phyloP scores from a whole-genome alignment of 1,140 invertebrate species.

The Xylocopa sonorina region DNA sequence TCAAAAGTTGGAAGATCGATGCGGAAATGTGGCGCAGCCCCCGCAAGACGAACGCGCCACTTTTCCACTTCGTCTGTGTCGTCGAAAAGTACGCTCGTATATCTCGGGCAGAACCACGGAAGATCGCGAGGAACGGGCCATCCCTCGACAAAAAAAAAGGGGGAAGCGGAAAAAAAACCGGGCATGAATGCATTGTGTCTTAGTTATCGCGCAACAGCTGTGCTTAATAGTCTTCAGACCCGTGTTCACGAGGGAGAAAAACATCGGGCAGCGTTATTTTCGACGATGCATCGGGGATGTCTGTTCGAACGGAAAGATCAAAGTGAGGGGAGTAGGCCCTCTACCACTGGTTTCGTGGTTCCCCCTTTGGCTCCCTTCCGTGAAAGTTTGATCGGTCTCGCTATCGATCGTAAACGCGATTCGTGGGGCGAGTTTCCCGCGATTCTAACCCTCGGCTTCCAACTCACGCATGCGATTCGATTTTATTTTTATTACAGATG shows the following conservation, averaged over 20 bases:
- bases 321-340: background rate
- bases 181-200: conserved; percentile 8
- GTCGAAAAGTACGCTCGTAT: background rate
- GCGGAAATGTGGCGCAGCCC: no score
- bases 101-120: background rate
- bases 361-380: no score
- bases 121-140: background rate
- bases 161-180: background rate
- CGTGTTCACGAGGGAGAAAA: conserved; percentile 48
- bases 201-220: conserved; percentile 54
- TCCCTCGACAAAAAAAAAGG: background rate
- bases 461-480: no score
- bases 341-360: no score
- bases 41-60: no score
- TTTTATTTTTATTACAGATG: no score
- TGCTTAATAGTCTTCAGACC: conserved; percentile 42
- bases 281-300: conserved; percentile 18
- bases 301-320: conserved; percentile 27
- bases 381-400: background rate
- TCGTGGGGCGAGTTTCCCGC: background rate
- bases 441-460: background rate
- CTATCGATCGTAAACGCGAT: conserved; percentile 7
- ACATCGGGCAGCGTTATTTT: conserved; percentile 41
- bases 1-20: no score
- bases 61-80: no score